Base-by-base conservation (phyloP, 1,140 invertebrate genomes). In the Penaeus vannamei region DNA sequence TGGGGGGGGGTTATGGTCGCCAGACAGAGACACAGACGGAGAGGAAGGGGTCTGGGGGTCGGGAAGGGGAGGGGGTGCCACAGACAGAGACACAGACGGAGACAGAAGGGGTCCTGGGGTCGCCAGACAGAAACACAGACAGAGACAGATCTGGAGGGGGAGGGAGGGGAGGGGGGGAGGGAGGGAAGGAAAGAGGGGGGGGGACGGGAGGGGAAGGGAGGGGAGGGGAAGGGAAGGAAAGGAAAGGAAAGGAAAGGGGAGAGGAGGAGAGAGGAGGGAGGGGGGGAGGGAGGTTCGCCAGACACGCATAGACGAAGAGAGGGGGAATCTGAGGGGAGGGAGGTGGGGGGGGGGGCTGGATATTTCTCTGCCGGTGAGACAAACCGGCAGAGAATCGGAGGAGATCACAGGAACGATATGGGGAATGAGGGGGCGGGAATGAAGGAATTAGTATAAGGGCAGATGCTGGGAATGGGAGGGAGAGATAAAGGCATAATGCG, bases 1-100 rank as follows among this genome's bases (percentile, higher is more conserved):
- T 1, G 3, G 14, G 10, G 0, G 10, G 10, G 10, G 10, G 46
- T 1, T 1, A 12, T 1, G 3, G n/a, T n/a, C n/a, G 2, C 5
- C 36, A 72, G 20, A 72, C 12, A 72, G 66, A 72, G 66, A 72
- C n/a, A 72, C n/a, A 72, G 66, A 69, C n/a, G 32, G 10, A 14
- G 14, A 14, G 14, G 1, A 7, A 0, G 46, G 46, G 14, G 46
- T 2, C 10, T 2, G 8, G 46, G 14, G 46, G 46, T 12, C 0
- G 10, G 46, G 46, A 1, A 8, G 8, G 26, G 69, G 26, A 19
- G 36, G 36, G 12, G 2, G 66, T n/a, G 32, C n/a, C n/a, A 14
- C 32, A 1, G 32, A 72, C 2, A 19, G 17, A n/a, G 5, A 22
- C 64, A n/a, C 64, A 26, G 23, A 17, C 3, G 64, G 29, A 3